phyloP scores from a whole-genome alignment of 1,140 invertebrate genomes.

The Drosophila gunungcola region DNA sequence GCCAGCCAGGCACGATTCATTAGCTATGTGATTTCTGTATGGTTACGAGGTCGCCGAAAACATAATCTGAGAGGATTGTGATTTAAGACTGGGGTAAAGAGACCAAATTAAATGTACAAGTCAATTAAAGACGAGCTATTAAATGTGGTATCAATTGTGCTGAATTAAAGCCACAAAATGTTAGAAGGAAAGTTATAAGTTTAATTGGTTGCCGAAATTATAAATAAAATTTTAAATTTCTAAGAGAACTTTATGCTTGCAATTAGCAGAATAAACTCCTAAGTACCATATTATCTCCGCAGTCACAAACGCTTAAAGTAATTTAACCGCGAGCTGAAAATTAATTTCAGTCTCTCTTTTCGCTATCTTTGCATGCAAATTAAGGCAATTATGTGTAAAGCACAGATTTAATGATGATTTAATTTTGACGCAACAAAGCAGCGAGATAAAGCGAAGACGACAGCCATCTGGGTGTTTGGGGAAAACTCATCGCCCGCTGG shows the following conservation, averaged over 20 bases:
- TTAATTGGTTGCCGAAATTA: too few species aligned
- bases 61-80: not conserved
- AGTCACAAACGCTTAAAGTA: slow-evolving; percentile 37
- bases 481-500: slow-evolving; percentile 54
- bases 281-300: slow-evolving; percentile 1
- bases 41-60: slow-evolving; percentile 6
- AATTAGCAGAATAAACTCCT: slow-evolving; percentile 17
- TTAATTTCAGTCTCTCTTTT: slow-evolving; percentile 22
- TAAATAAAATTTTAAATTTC: not conserved
- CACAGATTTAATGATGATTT: slow-evolving; percentile 78
- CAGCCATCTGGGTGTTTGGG: not conserved
- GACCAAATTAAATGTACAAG: not conserved
- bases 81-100: not conserved
- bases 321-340: slow-evolving; percentile 40
- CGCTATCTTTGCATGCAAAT: slow-evolving; percentile 69
- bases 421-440: slow-evolving; percentile 62
- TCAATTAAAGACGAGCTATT: not conserved
- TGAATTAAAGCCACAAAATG: too few species aligned
- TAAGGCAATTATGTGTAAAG: slow-evolving; percentile 79
- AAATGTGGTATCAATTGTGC: too few species aligned
- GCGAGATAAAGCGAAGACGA: slow-evolving; percentile 19
- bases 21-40: slow-evolving; percentile 8
- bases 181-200: too few species aligned
- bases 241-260: slow-evolving; percentile 1
- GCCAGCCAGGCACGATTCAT: slow-evolving; percentile 32